phyloP scores from a whole-genome alignment of 2,113 vertebrate genomes.

The Cepphus grylle region DNA sequence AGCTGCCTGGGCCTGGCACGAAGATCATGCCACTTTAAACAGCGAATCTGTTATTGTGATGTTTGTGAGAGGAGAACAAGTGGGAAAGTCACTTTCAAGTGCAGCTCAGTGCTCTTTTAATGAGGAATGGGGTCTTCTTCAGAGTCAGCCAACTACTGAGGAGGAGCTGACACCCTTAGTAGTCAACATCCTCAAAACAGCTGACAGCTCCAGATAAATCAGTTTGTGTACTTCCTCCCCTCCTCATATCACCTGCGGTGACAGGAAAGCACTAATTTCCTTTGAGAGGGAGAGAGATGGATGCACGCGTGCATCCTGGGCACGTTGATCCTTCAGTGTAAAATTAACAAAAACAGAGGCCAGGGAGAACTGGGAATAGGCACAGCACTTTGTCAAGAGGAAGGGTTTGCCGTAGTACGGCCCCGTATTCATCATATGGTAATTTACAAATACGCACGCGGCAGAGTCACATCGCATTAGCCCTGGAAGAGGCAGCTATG shows the following conservation, averaged over 20 bases:
- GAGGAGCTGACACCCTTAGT: conserved; percentile 76
- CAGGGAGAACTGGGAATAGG: not conserved
- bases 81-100: conserved; percentile 85
- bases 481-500: not conserved
- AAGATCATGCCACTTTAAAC: conserved; percentile 80
- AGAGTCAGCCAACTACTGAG: conserved; percentile 83
- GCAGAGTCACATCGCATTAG: not conserved
- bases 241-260: conserved; percentile 77
- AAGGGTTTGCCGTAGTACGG: not conserved
- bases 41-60: conserved; percentile 74
- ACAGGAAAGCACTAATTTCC: conserved; percentile 85
- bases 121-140: conserved; percentile 83
- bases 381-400: conserved; percentile 46
- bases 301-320: conserved; percentile 40
- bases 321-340: conserved; percentile 59
- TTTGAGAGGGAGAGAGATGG: conserved; percentile 71
- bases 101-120: conserved; percentile 79
- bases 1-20: conserved; percentile 72
- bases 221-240: conserved; percentile 77
- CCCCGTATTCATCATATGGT: conserved; percentile 21
- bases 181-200: conserved; percentile 78
- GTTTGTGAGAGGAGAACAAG: conserved; percentile 75
- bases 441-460: not conserved
- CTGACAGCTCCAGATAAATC: conserved; percentile 90
- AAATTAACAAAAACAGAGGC: conserved; percentile 72